These are phyloP conservation scores for Sinopyrophorus schimmeli DNA, from an alignment of 2,888 invertebrate species.

Conservation along the genomic window DNA sequence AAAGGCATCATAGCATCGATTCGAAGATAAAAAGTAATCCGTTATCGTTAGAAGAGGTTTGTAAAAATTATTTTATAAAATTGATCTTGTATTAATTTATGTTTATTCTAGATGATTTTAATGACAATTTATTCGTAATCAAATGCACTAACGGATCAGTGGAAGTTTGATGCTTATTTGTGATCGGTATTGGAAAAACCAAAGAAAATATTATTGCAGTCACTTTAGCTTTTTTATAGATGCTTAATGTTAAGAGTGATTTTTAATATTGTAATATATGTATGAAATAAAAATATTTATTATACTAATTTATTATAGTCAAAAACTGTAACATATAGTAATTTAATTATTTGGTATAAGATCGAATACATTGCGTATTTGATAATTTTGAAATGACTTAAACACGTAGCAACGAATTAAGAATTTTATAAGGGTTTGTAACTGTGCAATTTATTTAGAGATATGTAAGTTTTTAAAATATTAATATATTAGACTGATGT, in stretches of 20 bases:
- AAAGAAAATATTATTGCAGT: constrained; percentile 18
- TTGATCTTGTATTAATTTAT: constrained; percentile 23
- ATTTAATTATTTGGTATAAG: neutral
- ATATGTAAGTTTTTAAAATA: too few relatives aligned
- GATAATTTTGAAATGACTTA: too few relatives aligned
- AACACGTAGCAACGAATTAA: too few relatives aligned
- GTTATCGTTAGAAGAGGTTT: constrained; percentile 72
- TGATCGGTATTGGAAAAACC: constrained; percentile 21
- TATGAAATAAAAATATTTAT: constrained; percentile 6
- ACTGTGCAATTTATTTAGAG: too few relatives aligned
- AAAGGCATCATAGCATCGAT: constrained; percentile 70
- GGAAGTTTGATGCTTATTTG: constrained; percentile 4
- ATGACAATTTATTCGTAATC: constrained; percentile 64
- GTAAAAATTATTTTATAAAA: constrained; percentile 53
- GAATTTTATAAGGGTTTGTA: too few relatives aligned
- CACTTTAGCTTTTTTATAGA: constrained; percentile 9
- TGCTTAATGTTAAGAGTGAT: too few relatives aligned
- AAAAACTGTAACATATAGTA: constrained; percentile 1
- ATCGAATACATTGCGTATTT: too few relatives aligned
- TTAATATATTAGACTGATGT: too few relatives aligned
- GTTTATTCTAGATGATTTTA: constrained; percentile 60
- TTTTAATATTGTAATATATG: constrained; percentile 8
- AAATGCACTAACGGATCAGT: neutral
- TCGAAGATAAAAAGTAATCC: constrained; percentile 73
- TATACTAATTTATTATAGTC: constrained; percentile 4